phyloP scores from a whole-genome alignment of 2,113 vertebrate genomes.

The Zosterops pallidus region DNA sequence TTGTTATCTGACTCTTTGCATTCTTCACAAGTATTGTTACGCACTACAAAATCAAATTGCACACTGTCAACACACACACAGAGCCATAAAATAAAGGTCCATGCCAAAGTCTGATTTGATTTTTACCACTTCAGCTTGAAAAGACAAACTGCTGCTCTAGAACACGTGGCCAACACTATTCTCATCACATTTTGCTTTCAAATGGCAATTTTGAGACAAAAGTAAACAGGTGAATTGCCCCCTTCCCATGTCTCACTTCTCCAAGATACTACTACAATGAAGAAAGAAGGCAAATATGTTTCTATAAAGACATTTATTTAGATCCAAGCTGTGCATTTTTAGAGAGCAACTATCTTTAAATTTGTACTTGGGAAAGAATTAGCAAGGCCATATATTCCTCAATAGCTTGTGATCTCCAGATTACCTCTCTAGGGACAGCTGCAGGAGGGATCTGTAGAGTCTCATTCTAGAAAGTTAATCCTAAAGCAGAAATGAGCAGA shows the following conservation, averaged over 20 bases:
- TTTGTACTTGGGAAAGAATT: background rate
- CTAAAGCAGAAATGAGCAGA: background rate
- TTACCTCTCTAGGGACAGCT: background rate
- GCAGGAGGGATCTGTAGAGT: background rate
- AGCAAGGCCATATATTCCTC: background rate
- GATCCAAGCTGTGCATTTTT: background rate
- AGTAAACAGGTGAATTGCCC: background rate
- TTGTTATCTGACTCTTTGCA: conserved; percentile 80
- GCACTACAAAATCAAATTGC: conserved; percentile 74
- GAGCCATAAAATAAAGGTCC: background rate
- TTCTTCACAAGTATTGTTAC: conserved; percentile 91
- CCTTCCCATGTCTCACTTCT: background rate
- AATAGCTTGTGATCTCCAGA: background rate
- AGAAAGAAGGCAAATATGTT: background rate
- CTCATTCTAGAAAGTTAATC: background rate
- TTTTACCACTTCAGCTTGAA: background rate
- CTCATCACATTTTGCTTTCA: background rate
- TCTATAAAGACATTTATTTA: background rate
- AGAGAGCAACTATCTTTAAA: background rate
- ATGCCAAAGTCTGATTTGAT: background rate
- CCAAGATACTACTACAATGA: background rate
- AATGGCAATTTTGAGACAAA: background rate
- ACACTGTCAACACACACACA: background rate
- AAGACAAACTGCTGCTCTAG: background rate
- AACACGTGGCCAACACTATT: background rate